Conservation (phyloP, 1,140 invertebrate species). For the Heliconius himera region DNA sequence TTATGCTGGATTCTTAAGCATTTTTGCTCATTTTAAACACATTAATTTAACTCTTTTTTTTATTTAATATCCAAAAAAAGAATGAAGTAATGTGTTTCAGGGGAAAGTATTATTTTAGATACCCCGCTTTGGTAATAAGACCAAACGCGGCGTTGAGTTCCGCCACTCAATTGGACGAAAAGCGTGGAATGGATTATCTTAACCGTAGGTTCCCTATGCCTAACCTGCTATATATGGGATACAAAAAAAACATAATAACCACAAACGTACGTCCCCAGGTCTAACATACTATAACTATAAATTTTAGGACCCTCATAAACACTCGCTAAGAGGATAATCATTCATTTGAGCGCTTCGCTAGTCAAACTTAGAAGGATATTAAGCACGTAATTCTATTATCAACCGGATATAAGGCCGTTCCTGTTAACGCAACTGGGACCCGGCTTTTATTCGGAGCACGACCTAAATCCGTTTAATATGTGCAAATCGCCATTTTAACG, state of each 20-base stretch:
- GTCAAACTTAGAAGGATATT: constrained; percentile 18
- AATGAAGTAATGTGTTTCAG: too few species aligned
- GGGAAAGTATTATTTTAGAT: too few species aligned
- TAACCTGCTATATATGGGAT: not conserved
- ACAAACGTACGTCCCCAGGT: not conserved
- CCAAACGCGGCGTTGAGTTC: too few species aligned
- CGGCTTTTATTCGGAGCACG: constrained; percentile 16
- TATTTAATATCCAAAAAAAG: too few species aligned
- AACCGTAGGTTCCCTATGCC: too few species aligned
- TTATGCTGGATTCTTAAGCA: not conserved
- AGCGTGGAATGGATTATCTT: too few species aligned
- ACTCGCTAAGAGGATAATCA: constrained; percentile 10
- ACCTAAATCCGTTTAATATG: constrained; percentile 31
- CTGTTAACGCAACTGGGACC: constrained; percentile 23
- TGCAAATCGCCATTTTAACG: constrained; percentile 31
- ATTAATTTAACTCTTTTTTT: too few species aligned
- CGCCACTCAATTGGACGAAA: too few species aligned
- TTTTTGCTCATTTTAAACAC: too few species aligned
- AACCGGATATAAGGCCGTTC: constrained; percentile 22
- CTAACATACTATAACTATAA: not conserved
- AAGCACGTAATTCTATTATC: constrained; percentile 25
- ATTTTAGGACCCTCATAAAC: not conserved
- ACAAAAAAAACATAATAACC: not conserved
- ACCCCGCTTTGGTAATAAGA: too few species aligned
- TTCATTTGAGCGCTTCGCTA: not conserved